Evolutionary conservation across 2,113 vertebrate species (phyloP).

Genomic region (Pelmatolapia mariae): DNA sequence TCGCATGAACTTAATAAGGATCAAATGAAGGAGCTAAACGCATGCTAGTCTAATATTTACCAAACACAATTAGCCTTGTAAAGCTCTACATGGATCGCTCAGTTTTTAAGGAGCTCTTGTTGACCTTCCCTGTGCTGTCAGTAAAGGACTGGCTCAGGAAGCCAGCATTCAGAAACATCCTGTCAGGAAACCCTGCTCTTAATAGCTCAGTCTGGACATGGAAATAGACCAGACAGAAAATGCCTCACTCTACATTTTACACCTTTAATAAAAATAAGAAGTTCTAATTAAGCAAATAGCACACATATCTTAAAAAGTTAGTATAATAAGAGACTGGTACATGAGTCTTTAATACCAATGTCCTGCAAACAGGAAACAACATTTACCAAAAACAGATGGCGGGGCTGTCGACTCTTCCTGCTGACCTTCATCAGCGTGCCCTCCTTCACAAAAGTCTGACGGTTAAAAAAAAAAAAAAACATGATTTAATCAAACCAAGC

Average conservation of each 20-base stretch:
- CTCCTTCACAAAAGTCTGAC: slow-evolving; percentile 93
- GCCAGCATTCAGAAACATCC: slow-evolving; percentile 78
- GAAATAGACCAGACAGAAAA: slow-evolving; percentile 17
- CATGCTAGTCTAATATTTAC: not conserved
- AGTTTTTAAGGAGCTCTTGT: not conserved
- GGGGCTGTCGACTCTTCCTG: slow-evolving; percentile 82
- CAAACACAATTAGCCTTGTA: not conserved
- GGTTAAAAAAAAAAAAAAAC: not conserved
- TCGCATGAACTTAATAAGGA: not conserved
- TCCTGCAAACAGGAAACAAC: slow-evolving; percentile 3
- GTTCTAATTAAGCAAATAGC: not conserved
- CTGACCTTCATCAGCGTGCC: slow-evolving; percentile 93
- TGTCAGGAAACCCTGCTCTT: slow-evolving; percentile 74
- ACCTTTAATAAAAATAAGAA: not conserved
- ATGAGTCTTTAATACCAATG: not conserved
- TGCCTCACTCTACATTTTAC: not conserved
- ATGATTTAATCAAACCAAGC: not conserved
- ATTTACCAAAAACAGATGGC: slow-evolving; percentile 94
- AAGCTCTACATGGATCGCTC: not conserved
- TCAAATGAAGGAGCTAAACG: not conserved
- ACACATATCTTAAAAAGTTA: not conserved
- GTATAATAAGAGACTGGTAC: not conserved
- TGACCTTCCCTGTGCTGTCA: slow-evolving; percentile 66
- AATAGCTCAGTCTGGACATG: slow-evolving; percentile 59
- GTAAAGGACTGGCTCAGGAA: slow-evolving; percentile 72